Conservation (phyloP, 2,113 vertebrate species). For the Triplophysa dalaica region DNA sequence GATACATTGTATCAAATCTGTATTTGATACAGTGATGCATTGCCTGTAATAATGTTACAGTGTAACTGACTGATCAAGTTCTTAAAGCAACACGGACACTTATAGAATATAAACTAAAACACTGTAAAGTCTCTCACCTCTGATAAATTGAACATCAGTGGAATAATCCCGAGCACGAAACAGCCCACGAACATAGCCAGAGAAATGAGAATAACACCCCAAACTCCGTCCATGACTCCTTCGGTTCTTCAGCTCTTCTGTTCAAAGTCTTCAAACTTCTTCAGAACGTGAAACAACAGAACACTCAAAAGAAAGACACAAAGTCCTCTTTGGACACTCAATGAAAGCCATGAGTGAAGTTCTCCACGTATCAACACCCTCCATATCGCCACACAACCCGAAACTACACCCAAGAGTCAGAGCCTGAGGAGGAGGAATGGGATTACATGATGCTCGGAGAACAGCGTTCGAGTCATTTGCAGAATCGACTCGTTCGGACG, state of each 20-base stretch:
- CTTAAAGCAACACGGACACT: background rate
- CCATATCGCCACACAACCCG: background rate
- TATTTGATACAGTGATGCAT: background rate
- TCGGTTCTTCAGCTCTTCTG: background rate
- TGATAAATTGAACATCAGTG: conserved; percentile 74
- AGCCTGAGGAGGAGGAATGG: too few species aligned
- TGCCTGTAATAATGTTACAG: background rate
- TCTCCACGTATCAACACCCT: background rate
- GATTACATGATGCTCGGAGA: background rate
- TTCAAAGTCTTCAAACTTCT: background rate
- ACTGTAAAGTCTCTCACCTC: conserved; percentile 67
- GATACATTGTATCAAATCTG: too few species aligned
- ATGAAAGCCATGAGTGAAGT: background rate
- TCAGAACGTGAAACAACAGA: background rate
- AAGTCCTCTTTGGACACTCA: background rate
- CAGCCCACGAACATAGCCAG: conserved; percentile 78
- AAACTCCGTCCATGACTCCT: conserved; percentile 73
- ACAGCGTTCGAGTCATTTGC: background rate
- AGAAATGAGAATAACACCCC: conserved; percentile 72
- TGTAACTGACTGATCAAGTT: background rate
- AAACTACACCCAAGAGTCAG: background rate
- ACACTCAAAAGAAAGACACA: background rate
- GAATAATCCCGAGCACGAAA: conserved; percentile 75
- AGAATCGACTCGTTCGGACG: background rate
- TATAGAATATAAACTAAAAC: conserved; percentile 7